Percentiles rank a stretch among this genome's conserved stretches.
These are phyloP conservation scores for Hipparchia sbordonii DNA, from an alignment of 2,888 invertebrate species.

Conservation along the genomic window DNA sequence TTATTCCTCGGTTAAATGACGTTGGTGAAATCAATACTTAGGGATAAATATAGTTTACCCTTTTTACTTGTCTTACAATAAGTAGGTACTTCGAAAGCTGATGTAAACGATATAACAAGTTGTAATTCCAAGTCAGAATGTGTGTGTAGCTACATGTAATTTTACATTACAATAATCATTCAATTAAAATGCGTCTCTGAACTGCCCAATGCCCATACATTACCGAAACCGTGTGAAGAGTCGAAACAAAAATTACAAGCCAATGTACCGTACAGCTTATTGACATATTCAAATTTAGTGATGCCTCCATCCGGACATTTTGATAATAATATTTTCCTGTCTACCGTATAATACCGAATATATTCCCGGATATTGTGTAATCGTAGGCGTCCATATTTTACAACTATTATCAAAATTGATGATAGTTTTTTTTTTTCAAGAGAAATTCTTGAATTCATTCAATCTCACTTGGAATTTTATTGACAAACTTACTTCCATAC, in stretches of 20 bases:
- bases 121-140: conserved; percentile 3
- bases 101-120: background rate
- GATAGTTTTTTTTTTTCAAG: no score
- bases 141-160: background rate
- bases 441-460: no score
- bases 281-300: conserved; percentile 7
- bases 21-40: no score
- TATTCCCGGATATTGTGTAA: conserved; percentile 3
- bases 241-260: background rate
- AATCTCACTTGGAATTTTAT: no score
- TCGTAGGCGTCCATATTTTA: no score
- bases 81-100: background rate
- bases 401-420: no score
- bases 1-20: no score
- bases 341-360: background rate
- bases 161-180: conserved; percentile 9
- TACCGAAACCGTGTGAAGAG: conserved; percentile 14
- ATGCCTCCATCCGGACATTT: conserved; percentile 10
- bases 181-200: conserved; percentile 13
- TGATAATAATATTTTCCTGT: conserved; percentile 12
- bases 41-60: no score
- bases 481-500: no score
- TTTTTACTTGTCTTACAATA: background rate
- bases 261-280: conserved; percentile 6
- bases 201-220: background rate